Evolutionary conservation across 1,140 invertebrate species (phyloP).

Genomic region (Zaprionus davidi): DNA sequence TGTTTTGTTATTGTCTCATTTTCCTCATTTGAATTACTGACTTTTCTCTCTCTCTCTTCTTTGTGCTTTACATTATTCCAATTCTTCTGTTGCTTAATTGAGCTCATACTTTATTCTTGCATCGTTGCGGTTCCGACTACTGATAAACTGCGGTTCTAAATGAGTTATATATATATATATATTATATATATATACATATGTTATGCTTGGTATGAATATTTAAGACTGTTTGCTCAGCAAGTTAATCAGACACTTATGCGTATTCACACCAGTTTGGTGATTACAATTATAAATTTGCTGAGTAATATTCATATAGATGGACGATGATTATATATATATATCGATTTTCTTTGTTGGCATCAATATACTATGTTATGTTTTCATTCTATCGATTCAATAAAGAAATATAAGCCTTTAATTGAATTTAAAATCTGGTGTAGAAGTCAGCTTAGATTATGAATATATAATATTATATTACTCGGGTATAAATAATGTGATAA

Average conservation of each 20-base stretch:
- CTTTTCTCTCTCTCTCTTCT: not conserved
- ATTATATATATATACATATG: not conserved
- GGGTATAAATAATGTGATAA: too few relatives aligned
- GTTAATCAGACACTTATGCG: not conserved
- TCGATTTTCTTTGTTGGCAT: not conserved
- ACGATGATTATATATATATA: too few relatives aligned
- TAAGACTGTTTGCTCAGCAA: not conserved
- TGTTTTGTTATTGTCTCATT: conserved; percentile 14
- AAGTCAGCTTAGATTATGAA: too few relatives aligned
- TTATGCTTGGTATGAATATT: not conserved
- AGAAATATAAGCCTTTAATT: too few relatives aligned
- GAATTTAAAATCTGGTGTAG: too few relatives aligned
- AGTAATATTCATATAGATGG: not conserved
- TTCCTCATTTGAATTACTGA: not conserved
- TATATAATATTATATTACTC: too few relatives aligned
- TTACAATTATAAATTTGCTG: not conserved
- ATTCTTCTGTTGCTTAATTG: not conserved
- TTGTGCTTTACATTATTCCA: not conserved
- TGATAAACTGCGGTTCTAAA: not conserved
- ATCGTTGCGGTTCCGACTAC: not conserved
- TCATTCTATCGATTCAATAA: too few relatives aligned
- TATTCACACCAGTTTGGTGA: not conserved
- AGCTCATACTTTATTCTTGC: not conserved
- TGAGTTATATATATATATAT: not conserved
- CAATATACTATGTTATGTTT: too few relatives aligned